Conservation (phyloP, 64 coral and sea anemone genomes). For the Pocillopora damicornis region DNA sequence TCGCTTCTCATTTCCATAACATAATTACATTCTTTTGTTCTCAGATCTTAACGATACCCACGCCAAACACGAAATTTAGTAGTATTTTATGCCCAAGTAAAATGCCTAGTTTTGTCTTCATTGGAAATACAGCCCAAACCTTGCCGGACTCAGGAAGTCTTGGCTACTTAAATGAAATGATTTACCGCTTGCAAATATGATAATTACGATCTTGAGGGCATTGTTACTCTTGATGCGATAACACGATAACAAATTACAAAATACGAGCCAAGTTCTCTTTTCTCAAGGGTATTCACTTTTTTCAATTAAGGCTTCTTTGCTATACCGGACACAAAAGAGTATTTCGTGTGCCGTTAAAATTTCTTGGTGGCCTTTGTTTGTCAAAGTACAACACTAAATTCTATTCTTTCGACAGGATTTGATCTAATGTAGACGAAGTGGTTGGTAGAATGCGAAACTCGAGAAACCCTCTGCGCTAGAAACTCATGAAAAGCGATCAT, state of each 20-base stretch:
- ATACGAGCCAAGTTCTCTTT: neutral
- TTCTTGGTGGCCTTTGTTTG: neutral
- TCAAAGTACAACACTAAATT: neutral
- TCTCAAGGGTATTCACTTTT: neutral
- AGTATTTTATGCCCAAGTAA: neutral
- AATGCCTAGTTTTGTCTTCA: neutral
- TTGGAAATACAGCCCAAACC: neutral
- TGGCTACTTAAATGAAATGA: neutral
- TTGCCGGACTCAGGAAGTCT: neutral
- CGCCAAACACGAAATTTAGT: neutral
- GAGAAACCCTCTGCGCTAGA: conserved; percentile 9
- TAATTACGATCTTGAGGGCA: neutral
- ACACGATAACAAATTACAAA: neutral
- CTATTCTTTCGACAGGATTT: conserved; percentile 30
- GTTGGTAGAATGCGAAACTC: conserved; percentile 13
- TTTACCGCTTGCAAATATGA: neutral
- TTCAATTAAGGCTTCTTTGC: neutral
- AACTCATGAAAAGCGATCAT: conserved; percentile 7
- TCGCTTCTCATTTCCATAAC: conserved; percentile 27
- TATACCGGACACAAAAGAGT: conserved; percentile 4
- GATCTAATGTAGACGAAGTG: neutral
- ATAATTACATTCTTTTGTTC: conserved; percentile 42
- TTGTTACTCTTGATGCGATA: neutral
- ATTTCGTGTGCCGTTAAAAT: neutral
- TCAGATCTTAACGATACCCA: conserved; percentile 3